Base-by-base conservation (phyloP, 2,113 vertebrate species). In the Dascyllus trimaculatus region DNA sequence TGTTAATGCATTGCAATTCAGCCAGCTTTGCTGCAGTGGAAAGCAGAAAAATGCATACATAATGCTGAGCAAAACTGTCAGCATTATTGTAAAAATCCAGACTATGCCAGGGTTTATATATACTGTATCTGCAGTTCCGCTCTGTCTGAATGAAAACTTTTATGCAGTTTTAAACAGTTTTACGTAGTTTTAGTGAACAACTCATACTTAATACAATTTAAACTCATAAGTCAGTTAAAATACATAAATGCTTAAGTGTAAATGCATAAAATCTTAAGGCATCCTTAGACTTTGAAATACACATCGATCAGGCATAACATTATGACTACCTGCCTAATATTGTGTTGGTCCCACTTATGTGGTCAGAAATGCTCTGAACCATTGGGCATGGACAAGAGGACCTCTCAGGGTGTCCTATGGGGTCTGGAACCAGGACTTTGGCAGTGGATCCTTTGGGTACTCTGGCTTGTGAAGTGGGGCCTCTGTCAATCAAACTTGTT, bases 1-100 rank as follows among this genome's bases (percentile, higher is more conserved):
- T 82, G 65, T 84, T 71, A 82, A 68, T 66, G 67, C 52, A 35
- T 40, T 58, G 22, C 29, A 80, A 75, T 66, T 67, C 29, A 71
- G 69, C n/a, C 14, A 56, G 60, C 51, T 71, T 68, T 84, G 40
- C 81, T 84, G 80, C 64, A 71, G 66, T 51, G 71, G 29, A 51
- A 78, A 75, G 61, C 17, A 57, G 52, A 63, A 65, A 63, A 54
- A 52, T 5, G n/a, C 53, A 68, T 56, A 48, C 26, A 58, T 63
- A 73, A 68, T 56, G 22, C 77, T 61, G 53, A 66, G n/a, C 19
- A 60, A 57, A 75, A 43, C 19, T 25, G 46, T 71, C n/a, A 76
- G 75, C 71, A 74, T 80, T 82, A 60, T 46, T 60, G 22, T 70
- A 26, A 77, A 49, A 76, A 71, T 45, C 0, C 21, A 76, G 54